Conservation (phyloP, 2,113 vertebrate genomes). For the Gnathonemus echidnorhynchus region DNA sequence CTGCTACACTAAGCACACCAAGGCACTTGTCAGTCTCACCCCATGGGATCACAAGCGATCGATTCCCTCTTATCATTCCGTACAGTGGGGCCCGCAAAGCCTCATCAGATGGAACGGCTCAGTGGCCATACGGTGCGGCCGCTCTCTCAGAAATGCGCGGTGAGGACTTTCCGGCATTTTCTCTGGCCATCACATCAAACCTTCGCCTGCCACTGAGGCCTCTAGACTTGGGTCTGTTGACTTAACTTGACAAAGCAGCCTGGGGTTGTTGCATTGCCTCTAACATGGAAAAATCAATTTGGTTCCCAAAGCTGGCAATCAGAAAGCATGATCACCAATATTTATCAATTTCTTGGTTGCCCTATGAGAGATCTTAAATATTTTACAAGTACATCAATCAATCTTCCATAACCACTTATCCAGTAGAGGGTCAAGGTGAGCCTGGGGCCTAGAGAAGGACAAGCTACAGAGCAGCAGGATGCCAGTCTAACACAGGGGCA, state of each 20-base stretch:
- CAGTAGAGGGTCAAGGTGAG: not conserved
- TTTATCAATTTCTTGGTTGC: not conserved
- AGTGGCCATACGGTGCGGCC: not conserved
- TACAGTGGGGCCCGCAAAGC: not conserved
- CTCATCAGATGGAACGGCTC: not conserved
- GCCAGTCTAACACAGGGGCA: not conserved
- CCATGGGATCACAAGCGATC: conserved; percentile 42
- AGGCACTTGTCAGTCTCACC: conserved; percentile 36
- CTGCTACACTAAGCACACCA: conserved; percentile 35
- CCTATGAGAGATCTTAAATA: not conserved
- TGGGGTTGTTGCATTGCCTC: not conserved
- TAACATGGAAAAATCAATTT: conserved; percentile 10
- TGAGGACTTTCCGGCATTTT: not conserved
- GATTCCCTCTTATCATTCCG: conserved; percentile 31
- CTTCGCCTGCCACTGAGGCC: not conserved
- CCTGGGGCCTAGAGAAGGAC: not conserved
- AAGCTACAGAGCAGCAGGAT: not conserved
- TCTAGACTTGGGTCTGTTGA: not conserved
- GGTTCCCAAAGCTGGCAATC: not conserved
- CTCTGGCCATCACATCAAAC: not conserved
- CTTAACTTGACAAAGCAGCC: not conserved
- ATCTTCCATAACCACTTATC: not conserved
- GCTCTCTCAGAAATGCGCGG: not conserved
- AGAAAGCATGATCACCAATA: not conserved
- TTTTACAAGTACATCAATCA: conserved; percentile 6